Evolutionary conservation across 2,888 invertebrate species (phyloP).

Genomic region (Thereva unica): DNA sequence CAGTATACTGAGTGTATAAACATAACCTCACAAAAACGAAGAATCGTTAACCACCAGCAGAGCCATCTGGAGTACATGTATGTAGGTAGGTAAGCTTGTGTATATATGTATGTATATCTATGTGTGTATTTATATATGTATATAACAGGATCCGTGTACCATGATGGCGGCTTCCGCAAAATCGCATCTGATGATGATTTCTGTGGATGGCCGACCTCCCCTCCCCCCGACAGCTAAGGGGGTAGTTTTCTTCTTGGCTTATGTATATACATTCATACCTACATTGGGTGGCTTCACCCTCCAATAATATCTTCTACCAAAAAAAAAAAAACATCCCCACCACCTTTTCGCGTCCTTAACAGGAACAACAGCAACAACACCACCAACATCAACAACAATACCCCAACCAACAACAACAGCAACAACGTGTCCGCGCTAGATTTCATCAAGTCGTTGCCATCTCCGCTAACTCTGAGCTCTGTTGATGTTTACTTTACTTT

Average conservation of each 20-base stretch:
- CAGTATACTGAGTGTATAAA: too few species aligned
- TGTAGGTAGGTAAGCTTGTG: too few species aligned
- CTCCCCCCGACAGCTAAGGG: not conserved
- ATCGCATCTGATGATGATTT: constrained; percentile 30
- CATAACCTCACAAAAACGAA: constrained; percentile 27
- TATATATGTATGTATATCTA: constrained; percentile 1
- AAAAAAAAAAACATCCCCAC: too few species aligned
- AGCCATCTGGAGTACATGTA: constrained; percentile 12
- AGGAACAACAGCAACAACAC: too few species aligned
- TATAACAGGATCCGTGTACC: constrained; percentile 7
- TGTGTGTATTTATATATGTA: not conserved
- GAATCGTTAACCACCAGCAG: constrained; percentile 16
- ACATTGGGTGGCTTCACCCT: too few species aligned
- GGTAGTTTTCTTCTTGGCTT: too few species aligned
- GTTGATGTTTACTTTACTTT: constrained; percentile 13
- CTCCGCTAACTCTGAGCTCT: constrained; percentile 4
- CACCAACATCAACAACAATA: too few species aligned
- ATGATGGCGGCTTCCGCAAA: constrained; percentile 33
- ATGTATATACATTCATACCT: too few species aligned
- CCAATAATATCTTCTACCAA: too few species aligned
- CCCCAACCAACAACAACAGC: not conserved
- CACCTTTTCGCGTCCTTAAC: too few species aligned
- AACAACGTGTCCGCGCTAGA: constrained; percentile 15
- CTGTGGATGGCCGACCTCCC: constrained; percentile 5
- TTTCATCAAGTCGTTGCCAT: constrained; percentile 13